Base-by-base conservation (phyloP, 2,797 vertebrate species). In the Coluber constrictor region DNA sequence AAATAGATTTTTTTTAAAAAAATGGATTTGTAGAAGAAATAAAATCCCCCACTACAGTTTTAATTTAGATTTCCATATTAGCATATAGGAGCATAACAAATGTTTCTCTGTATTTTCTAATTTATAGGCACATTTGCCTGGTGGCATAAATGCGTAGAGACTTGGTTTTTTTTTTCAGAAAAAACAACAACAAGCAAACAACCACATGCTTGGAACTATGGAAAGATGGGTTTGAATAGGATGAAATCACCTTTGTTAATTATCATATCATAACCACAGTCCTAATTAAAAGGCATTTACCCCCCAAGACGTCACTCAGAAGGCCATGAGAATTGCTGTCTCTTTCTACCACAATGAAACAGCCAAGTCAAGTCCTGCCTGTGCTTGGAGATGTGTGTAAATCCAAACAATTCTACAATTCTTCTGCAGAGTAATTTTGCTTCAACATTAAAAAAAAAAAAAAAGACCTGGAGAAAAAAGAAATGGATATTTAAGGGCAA, bases 51-150 rank as follows among this genome's bases (percentile, higher is more conserved):
- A 94, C 55, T 18, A 57, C 15, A n/a, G 9, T 0, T 94, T 13
- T 95, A 95, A 95, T 95, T 95, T 92, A 89, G 5, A 63, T 15
- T 11, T 27, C 15, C 11, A n/a, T 88, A 56, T 88, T 92, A 90
- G 94, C 93, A 86, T 43, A 15, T 55, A 20, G 11, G 15, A 47
- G 16, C 70, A 88, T 70, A 57, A 11, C 10, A 56, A 88, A 43
- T 27, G 12, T 23, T 63, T 56, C 8, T 86, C 0, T 92, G 25
- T 1, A 47, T 16, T 55, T 63, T 61, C 54, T n/a, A 27, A 59
- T 11, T 37, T 61, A 55, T 47, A 27, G 51, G 29, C 11, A 51
- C 29, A 79, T 92, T 92, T 86, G 23, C 43, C 18, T 92, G 18
- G 15, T 63, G 29, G 47, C 16, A 55, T 4, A 55, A 13, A 20